A percentile compares a stretch with the other conserved stretches of the same genome.
Conservation (phyloP, 1,140 invertebrate genomes). For the Hycleus phaleratus region DNA sequence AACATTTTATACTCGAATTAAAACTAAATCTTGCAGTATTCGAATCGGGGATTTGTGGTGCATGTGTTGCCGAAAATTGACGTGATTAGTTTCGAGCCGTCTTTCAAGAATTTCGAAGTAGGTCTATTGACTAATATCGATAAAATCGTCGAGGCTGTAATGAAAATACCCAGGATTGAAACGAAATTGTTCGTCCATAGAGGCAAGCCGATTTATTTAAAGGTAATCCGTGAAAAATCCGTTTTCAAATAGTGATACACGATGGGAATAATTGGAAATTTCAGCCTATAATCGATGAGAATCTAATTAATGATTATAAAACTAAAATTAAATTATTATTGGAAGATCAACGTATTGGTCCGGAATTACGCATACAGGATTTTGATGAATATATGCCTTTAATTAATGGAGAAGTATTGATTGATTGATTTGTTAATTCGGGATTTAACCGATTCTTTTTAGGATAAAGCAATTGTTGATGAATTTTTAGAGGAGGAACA, state of each 20-base stretch:
- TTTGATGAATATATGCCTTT: conserved; percentile 76
- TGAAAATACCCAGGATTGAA: conserved; percentile 66
- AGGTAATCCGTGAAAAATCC: conserved; percentile 38
- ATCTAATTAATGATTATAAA: conserved; percentile 52
- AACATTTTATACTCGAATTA: background rate
- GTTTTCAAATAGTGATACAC: no score
- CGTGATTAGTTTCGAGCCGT: conserved; percentile 69
- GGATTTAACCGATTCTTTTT: background rate
- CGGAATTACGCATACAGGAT: conserved; percentile 61
- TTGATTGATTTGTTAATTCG: background rate
- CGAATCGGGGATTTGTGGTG: conserved; percentile 68
- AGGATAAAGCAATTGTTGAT: conserved; percentile 51
- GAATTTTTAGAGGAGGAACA: conserved; percentile 58
- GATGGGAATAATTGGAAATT: conserved; percentile 7
- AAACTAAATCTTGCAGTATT: conserved; percentile 41
- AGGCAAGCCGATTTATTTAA: conserved; percentile 40
- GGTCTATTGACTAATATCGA: conserved; percentile 64
- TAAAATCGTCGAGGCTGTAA: conserved; percentile 61
- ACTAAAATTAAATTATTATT: conserved; percentile 52
- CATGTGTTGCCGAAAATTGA: conserved; percentile 60
- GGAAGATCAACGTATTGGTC: conserved; percentile 60
- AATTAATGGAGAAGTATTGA: conserved; percentile 61
- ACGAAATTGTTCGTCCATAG: conserved; percentile 58
- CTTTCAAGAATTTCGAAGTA: conserved; percentile 64
- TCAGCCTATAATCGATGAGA: conserved; percentile 60